Percentiles rank a stretch among this genome's conserved stretches.
Evolutionary conservation across 1,140 invertebrate genomes (phyloP).

Genomic region (Drosophila sechellia): DNA sequence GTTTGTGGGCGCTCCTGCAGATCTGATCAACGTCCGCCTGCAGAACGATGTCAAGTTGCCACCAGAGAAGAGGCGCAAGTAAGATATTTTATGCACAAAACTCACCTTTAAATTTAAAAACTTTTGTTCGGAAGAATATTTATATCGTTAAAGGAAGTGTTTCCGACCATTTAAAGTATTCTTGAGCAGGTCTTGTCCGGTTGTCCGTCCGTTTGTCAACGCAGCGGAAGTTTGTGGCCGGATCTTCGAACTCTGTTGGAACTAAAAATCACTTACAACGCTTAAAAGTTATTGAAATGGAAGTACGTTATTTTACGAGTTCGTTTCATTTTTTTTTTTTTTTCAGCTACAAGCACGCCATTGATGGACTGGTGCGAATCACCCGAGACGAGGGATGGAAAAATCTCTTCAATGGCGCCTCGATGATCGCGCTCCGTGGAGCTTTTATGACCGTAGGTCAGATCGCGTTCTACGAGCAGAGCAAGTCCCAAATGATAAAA

Average conservation of each 20-base stretch:
- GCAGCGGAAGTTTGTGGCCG: too few relatives aligned
- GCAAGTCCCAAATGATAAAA: conserved; percentile 32
- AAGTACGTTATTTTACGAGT: too few relatives aligned
- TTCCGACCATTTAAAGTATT: too few relatives aligned
- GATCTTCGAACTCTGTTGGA: too few relatives aligned
- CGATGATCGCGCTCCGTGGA: conserved; percentile 95
- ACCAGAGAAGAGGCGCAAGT: conserved; percentile 86
- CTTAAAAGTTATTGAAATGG: too few relatives aligned
- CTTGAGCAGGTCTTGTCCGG: too few relatives aligned
- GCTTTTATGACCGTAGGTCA: conserved; percentile 98
- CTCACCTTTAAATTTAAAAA: too few relatives aligned
- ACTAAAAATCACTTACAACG: too few relatives aligned
- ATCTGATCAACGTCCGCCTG: conserved; percentile 64
- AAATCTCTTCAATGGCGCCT: conserved; percentile 93
- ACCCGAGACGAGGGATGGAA: conserved; percentile 92
- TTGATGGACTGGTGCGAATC: conserved; percentile 95
- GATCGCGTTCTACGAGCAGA: conserved; percentile 96
- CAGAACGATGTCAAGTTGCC: conserved; percentile 66
- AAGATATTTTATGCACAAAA: conserved; percentile 84
- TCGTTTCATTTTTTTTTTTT: conserved; percentile 89
- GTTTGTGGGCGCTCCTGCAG: conserved; percentile 54
- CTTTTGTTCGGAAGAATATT: too few relatives aligned
- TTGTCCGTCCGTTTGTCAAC: too few relatives aligned
- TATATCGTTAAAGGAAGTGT: too few relatives aligned
- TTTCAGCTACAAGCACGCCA: conserved; percentile 96